Evolutionary conservation across 2,888 invertebrate species (phyloP).

Genomic region (Drosophila cyrtoloma): DNA sequence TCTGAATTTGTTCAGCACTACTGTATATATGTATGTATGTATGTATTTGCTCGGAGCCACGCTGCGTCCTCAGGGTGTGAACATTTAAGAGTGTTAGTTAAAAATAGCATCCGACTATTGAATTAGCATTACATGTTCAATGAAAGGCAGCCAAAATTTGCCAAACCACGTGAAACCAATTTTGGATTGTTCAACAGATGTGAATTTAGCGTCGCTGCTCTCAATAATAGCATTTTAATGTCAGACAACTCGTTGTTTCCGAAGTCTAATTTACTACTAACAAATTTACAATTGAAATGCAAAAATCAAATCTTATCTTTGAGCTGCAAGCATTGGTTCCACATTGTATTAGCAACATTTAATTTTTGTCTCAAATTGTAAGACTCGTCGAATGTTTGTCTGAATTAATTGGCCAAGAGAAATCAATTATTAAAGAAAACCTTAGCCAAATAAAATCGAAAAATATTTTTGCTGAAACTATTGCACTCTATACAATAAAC

Average conservation of each 20-base stretch:
- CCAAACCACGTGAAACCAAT: slow-evolving; percentile 1
- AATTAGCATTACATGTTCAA: slow-evolving; percentile 39
- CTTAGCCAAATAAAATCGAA: background rate
- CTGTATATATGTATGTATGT: background rate
- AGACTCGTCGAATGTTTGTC: background rate
- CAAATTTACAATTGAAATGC: background rate
- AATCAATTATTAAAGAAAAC: background rate
- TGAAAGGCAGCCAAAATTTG: slow-evolving; percentile 32
- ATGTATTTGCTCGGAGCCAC: background rate
- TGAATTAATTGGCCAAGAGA: background rate
- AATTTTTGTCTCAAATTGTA: background rate
- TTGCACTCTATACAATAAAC: slow-evolving; percentile 5
- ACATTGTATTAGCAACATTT: background rate
- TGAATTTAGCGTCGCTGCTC: background rate
- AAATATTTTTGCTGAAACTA: slow-evolving; percentile 10
- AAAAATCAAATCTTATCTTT: background rate
- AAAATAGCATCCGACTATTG: slow-evolving; percentile 25
- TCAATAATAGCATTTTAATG: slow-evolving; percentile 2
- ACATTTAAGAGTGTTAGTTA: slow-evolving; percentile 45
- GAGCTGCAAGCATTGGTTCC: background rate
- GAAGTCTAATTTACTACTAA: background rate
- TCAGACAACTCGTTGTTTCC: background rate
- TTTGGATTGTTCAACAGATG: background rate
- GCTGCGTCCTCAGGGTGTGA: background rate
- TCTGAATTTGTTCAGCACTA: slow-evolving; percentile 13